Base-by-base conservation (phyloP, 2,888 invertebrate genomes). In the Cantharis rufa region DNA sequence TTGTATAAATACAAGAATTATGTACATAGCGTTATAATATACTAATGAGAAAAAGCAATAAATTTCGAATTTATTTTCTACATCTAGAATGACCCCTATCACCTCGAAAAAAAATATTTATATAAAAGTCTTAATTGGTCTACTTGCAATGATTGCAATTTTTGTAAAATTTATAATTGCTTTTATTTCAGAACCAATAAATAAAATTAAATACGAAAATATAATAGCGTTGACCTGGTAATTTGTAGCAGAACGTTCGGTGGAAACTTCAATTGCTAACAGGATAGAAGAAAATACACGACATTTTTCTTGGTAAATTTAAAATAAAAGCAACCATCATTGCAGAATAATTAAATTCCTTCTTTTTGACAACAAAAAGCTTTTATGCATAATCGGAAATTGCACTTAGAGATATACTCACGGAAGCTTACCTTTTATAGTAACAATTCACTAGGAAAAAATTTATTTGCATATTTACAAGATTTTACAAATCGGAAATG, bases 1-100 rank as follows among this genome's bases (percentile, higher is more conserved):
- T 72, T 73, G 71, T 71, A 72, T 64, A 64, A 62, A 69, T 73
- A 69, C 62, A 62, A 69, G 69, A 73, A 15, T 69, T 73, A 73
- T 73, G 62, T 73, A 73, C 73, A 73, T 18, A 66, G 21, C n/a
- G 24, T 48, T 48, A 48, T 48, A 48, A 48, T 48, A 48, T 48
- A 48, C 48, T 48, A 48, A 48, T 48, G 48, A 48, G n/a, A 48
- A 7, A n/a, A 48, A 48, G 48, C 48, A n/a, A 48, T 48, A 48
- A 48, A 48, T 48, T 48, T n/a, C 2, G n/a, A 48, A 48, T 48
- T 48, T n/a, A 48, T 48, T n/a, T n/a, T 13, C 24, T 48, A n/a
- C n/a, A 48, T 48, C 32, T 32, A 32, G 13, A 13, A 1, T 11
- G 13, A 32, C 32, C 13, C 32, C 13, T 32, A 32, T 32, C 32